phyloP scores from a whole-genome alignment of 2,888 invertebrate genomes.

The Flexamia atlantica region DNA sequence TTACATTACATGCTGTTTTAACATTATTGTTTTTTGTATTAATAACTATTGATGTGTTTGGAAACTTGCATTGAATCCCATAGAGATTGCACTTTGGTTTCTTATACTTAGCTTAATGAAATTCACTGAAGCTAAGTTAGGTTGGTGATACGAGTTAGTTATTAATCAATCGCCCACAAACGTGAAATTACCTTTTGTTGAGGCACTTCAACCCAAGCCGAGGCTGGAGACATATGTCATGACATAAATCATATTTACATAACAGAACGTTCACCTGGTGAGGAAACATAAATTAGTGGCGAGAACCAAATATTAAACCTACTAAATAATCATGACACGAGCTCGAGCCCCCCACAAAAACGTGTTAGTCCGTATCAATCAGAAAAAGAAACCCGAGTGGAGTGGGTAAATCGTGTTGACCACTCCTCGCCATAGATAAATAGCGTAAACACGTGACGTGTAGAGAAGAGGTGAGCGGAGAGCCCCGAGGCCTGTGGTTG shows the following conservation, averaged over 20 bases:
- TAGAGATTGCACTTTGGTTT: too few species aligned
- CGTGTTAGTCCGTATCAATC: constrained; percentile 34
- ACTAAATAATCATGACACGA: constrained; percentile 42
- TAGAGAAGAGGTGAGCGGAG: neutral
- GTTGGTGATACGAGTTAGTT: too few species aligned
- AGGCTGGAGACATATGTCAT: constrained; percentile 8
- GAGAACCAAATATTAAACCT: constrained; percentile 38
- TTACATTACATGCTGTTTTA: too few species aligned
- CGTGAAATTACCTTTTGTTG: neutral
- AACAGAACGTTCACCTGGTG: neutral
- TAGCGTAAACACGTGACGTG: constrained; percentile 37
- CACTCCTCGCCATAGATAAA: constrained; percentile 49
- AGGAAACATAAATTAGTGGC: constrained; percentile 25
- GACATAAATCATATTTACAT: constrained; percentile 39
- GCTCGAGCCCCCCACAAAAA: constrained; percentile 2
- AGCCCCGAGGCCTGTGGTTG: constrained; percentile 1
- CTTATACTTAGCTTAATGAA: too few species aligned
- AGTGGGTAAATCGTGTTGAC: constrained; percentile 18
- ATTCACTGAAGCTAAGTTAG: neutral
- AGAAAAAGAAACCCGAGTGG: neutral
- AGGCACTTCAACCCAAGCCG: too few species aligned
- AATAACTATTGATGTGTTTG: too few species aligned
- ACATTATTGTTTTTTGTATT: too few species aligned
- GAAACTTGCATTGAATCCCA: too few species aligned
- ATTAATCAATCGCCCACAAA: constrained; percentile 1